Conservation (phyloP, 2,888 invertebrate genomes). For the Agriopis leucophaearia region DNA sequence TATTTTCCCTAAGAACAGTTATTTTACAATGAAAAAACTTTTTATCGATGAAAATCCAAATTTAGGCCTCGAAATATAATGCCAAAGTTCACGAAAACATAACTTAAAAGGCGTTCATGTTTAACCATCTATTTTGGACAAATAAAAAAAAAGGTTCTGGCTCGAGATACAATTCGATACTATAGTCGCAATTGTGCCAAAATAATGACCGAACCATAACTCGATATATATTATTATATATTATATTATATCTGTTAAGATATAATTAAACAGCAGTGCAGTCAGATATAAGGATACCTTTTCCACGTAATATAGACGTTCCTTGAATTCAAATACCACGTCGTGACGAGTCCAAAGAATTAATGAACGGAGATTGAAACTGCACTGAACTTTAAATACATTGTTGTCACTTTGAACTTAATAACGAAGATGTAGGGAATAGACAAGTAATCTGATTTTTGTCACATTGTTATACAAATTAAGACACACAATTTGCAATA, state of each 20-base stretch:
- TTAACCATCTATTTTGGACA: too few relatives aligned
- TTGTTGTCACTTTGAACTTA: constrained; percentile 1
- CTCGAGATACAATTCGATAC: too few relatives aligned
- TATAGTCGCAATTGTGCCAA: too few relatives aligned
- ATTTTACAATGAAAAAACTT: constrained; percentile 14
- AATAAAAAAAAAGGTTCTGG: too few relatives aligned
- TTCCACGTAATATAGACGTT: constrained; percentile 2
- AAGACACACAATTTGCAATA: too few relatives aligned
- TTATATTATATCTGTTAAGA: too few relatives aligned
- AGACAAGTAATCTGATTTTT: neutral
- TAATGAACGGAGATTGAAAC: constrained; percentile 26
- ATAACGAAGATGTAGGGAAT: constrained; percentile 6
- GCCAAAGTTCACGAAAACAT: neutral
- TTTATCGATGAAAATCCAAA: constrained; percentile 10
- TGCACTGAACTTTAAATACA: constrained; percentile 7
- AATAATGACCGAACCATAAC: too few relatives aligned
- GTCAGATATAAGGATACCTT: neutral
- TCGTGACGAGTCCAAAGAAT: constrained; percentile 32
- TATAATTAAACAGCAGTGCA: too few relatives aligned
- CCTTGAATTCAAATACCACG: constrained; percentile 7
- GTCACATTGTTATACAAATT: neutral
- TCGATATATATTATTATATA: too few relatives aligned
- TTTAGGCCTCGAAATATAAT: neutral
- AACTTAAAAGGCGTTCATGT: neutral
- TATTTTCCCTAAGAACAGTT: constrained; percentile 3